These are phyloP conservation scores for Silvanus unidentatus DNA, from an alignment of 2,888 invertebrate genomes.

Conservation along the genomic window DNA sequence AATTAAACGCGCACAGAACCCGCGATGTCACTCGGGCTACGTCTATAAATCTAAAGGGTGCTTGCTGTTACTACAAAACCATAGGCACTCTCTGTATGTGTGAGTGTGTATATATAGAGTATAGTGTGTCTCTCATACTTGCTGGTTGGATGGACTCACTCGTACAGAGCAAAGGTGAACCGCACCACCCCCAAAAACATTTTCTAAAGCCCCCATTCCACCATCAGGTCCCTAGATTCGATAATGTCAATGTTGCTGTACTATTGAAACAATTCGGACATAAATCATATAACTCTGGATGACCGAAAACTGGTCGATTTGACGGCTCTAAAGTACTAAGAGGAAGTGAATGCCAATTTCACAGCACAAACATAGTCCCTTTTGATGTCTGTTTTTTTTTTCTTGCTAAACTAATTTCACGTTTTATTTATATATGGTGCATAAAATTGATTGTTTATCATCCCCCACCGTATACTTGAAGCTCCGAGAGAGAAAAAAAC, in stretches of 20 bases:
- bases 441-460: too few relatives aligned
- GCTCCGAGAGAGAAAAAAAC: too few relatives aligned
- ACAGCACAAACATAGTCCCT: too few relatives aligned
- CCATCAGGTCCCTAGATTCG: neutral
- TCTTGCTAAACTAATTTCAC: too few relatives aligned
- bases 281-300: slow-evolving; percentile 24
- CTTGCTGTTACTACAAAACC: slow-evolving; percentile 14
- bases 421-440: too few relatives aligned
- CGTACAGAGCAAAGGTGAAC: slow-evolving; percentile 55
- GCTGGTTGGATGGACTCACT: slow-evolving; percentile 36
- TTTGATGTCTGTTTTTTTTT: too few relatives aligned
- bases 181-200: slow-evolving; percentile 12
- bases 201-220: slow-evolving; percentile 10
- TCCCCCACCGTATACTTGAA: too few relatives aligned
- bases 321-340: too few relatives aligned
- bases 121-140: too few relatives aligned
- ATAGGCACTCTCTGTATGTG: neutral
- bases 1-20: slow-evolving; percentile 62
- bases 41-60: slow-evolving; percentile 49
- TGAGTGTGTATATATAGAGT: too few relatives aligned
- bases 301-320: neutral
- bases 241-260: slow-evolving; percentile 18
- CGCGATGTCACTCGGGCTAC: slow-evolving; percentile 50
- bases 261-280: slow-evolving; percentile 27
- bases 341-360: too few relatives aligned